These are phyloP conservation scores for Thera obeliscata DNA, from an alignment of 2,888 invertebrate genomes.

Conservation along the genomic window DNA sequence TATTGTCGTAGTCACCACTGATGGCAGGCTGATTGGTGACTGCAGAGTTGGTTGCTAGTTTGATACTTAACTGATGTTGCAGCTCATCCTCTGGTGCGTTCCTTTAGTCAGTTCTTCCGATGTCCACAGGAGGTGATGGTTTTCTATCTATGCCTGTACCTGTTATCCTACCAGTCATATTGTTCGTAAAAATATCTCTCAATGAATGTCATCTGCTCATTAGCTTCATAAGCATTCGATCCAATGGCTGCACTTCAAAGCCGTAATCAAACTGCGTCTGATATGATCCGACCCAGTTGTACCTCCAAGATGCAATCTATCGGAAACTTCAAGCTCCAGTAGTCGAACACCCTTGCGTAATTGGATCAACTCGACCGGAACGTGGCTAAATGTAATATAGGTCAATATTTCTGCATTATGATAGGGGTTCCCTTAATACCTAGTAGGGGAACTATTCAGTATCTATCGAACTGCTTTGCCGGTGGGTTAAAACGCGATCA, in stretches of 20 bases:
- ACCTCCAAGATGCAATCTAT: constrained; percentile 17
- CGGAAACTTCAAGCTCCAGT: constrained; percentile 33
- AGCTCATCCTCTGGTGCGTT: too few species aligned
- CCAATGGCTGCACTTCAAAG: constrained; percentile 7
- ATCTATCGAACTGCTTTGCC: constrained; percentile 12
- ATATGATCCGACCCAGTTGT: constrained; percentile 15
- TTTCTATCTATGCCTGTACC: too few species aligned
- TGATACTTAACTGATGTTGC: too few species aligned
- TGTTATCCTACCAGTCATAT: not conserved
- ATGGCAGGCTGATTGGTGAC: too few species aligned
- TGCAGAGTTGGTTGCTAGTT: too few species aligned
- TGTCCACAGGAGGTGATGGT: too few species aligned
- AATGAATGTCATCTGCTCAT: not conserved
- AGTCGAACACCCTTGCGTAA: constrained; percentile 15
- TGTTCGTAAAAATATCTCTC: not conserved
- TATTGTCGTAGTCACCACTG: too few species aligned
- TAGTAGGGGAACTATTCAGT: constrained; percentile 22
- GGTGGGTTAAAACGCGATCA: not conserved
- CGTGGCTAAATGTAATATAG: constrained; percentile 35
- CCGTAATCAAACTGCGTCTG: not conserved
- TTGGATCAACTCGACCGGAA: constrained; percentile 25
- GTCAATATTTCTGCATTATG: constrained; percentile 38
- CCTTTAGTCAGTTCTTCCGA: too few species aligned
- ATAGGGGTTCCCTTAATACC: constrained; percentile 26
- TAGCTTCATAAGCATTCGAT: not conserved